phyloP scores from a whole-genome alignment of 2,113 vertebrate species.

The Neotoma lepida region DNA sequence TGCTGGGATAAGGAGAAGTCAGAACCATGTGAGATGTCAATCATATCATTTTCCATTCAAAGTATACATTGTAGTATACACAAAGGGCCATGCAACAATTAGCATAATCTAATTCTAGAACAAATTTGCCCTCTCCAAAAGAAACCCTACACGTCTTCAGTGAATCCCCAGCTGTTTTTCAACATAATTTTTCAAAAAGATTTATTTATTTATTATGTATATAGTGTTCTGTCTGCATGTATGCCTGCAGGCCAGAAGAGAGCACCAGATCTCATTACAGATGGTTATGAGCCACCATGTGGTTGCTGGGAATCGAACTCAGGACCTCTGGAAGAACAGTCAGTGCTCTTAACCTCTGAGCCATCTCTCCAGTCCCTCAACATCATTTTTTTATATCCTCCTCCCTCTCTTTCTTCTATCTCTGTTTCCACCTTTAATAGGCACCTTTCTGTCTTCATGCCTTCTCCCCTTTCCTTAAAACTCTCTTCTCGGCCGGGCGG shows the following conservation, averaged over 20 bases:
- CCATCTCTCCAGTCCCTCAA: too few relatives aligned
- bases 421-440: not conserved
- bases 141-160: not conserved
- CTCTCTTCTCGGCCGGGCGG: too few relatives aligned
- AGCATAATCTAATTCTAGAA: not conserved
- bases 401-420: not conserved
- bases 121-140: not conserved
- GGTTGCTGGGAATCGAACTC: too few relatives aligned
- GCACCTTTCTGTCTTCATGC: not conserved
- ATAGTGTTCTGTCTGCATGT: too few relatives aligned
- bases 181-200: not conserved
- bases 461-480: not conserved
- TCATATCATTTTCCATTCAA: not conserved
- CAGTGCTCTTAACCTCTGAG: too few relatives aligned
- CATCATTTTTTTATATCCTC: not conserved
- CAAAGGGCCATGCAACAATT: not conserved
- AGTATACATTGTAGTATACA: not conserved
- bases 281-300: too few relatives aligned
- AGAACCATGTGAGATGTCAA: not conserved
- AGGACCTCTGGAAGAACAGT: too few relatives aligned
- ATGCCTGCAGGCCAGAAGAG: too few relatives aligned
- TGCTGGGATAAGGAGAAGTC: not conserved
- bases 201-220: too few relatives aligned
- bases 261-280: too few relatives aligned
- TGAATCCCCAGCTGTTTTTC: not conserved